Base-by-base conservation (phyloP, 2,113 vertebrate species). In the Catagonus wagneri region DNA sequence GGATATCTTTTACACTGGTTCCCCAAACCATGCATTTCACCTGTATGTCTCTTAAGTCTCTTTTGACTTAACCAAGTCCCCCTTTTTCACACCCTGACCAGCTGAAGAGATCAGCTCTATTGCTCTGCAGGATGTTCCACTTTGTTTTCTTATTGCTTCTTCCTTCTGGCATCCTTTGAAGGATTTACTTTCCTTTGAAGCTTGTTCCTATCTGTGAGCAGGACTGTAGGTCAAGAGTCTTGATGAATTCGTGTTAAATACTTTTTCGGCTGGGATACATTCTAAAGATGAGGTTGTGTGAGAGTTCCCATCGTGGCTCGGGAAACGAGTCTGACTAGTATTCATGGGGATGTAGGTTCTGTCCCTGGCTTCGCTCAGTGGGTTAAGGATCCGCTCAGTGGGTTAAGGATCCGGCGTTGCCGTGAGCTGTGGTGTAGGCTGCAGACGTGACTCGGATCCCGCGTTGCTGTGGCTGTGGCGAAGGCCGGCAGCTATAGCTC, bases 131-230 rank as follows among this genome's bases (percentile, higher is more conserved):
- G 69, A 74, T 8, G 0, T 76, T 84, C 25, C 27, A 25, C 14
- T 25, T 81, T 36, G 23, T 10, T 76, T 69, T 63, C 74, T 68
- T 32, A 61, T 85, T 60, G 2, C 76, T 95, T 16, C 15, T 79
- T 72, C 50, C 44, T 71, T 91, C 75, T 25, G 52, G 14, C 54
- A 71, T n/a, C 17, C n/a, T n/a, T n/a, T n/a, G n/a, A n/a, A n/a
- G n/a, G n/a, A n/a, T n/a, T n/a, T n/a, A n/a, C n/a, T n/a, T n/a
- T n/a, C n/a, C n/a, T 85, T 89, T 68, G 6, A 80, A 63, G 9
- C n/a, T 95, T 34, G 32, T 72, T 94, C 78, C 76, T 72, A 34
- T 22, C 29, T 81, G 20, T 25, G 90, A 90, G 76, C 29, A 83
- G 69, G 14, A 78, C 19, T 89, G 71, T 29, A 50, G 50, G 76